phyloP scores from a whole-genome alignment of 1,140 invertebrate genomes.

The Phortica variegata region DNA sequence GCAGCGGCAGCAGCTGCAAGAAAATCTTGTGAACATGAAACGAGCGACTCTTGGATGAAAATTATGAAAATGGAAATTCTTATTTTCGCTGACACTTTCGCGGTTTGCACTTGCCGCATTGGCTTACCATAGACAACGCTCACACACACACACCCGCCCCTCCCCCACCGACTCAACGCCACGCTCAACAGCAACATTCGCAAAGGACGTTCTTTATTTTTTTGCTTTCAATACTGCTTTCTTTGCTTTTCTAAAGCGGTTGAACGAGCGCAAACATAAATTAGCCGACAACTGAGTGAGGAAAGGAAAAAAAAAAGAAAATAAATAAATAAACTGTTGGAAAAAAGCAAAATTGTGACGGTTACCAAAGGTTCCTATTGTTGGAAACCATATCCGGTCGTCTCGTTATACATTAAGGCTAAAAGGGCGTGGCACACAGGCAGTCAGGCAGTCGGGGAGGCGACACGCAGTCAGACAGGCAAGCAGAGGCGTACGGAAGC shows the following conservation, averaged over 20 bases:
- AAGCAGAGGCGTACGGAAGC: too few relatives aligned
- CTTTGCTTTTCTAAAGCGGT: constrained; percentile 18
- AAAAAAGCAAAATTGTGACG: constrained; percentile 30
- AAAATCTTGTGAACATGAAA: too few relatives aligned
- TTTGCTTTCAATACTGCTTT: constrained; percentile 37
- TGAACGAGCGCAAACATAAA: constrained; percentile 44
- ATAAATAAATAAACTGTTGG: too few relatives aligned
- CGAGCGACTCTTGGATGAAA: constrained; percentile 44
- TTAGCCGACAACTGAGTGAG: constrained; percentile 46
- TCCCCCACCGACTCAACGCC: constrained; percentile 5
- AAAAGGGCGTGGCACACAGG: neutral
- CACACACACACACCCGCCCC: neutral
- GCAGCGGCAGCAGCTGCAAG: constrained; percentile 43
- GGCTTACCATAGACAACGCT: neutral
- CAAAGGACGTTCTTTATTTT: constrained; percentile 32
- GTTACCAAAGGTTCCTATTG: constrained; percentile 41
- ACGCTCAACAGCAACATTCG: too few relatives aligned
- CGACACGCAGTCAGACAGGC: constrained; percentile 16
- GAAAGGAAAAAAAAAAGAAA: too few relatives aligned
- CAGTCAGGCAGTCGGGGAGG: constrained; percentile 12
- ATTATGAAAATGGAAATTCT: constrained; percentile 55
- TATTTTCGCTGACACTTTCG: constrained; percentile 46
- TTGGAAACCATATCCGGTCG: constrained; percentile 22
- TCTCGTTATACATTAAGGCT: neutral
- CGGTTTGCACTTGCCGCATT: constrained; percentile 1